Evolutionary conservation across 2,888 invertebrate species (phyloP), one percentile per base, ranked within the genome.

Genomic region (Chalcosyrphus nemorum): DNA sequence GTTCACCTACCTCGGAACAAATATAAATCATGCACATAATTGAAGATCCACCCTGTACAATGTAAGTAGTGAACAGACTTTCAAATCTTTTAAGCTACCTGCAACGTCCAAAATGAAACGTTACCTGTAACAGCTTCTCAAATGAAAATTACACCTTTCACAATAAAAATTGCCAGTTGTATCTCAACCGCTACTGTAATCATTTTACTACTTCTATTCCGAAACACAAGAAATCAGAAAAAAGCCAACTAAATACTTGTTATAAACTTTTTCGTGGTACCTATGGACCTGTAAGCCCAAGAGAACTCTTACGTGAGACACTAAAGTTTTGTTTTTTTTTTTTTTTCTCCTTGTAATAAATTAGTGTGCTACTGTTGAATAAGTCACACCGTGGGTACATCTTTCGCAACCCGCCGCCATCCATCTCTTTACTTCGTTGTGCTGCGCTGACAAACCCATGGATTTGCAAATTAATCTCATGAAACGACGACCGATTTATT

Each of bases 401-500:
- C 65, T 82, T 77, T 54, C 47, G 52, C 54, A 82, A 82, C 72
- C 27, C 17, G 15, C 61, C 41, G 15, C 61, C 41, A 70, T 70
- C 47, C 32, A 38, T 52, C 59, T 54, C 38, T 35, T 47, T 38
- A 41, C 35, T 6, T 2, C 38, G 50, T 4, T 24, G 4, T 4
- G 24, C 24, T 24, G n/a, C 19, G 47, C 54, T 54, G 71, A 57
- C 68, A 24, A 66, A 81, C 70, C 70, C 56, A 65, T 76, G 70
- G 24, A 82, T 59, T 66, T 66, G 35, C 35, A 41, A 57, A 66
- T 72, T 82, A 38, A 32, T 72, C 66, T 38, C 71, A 65, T 52
- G 76, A 45, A 41, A 81, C 65, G 38, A 45, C 61, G 54, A 70
- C 81, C 71, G 41, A 82, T 77, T 66, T 82, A 66, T 66, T 71